Percentiles rank a stretch among this genome's conserved stretches.
Evolutionary conservation across 2,888 invertebrate genomes (phyloP).

Genomic region (Anthrax anthrax): DNA sequence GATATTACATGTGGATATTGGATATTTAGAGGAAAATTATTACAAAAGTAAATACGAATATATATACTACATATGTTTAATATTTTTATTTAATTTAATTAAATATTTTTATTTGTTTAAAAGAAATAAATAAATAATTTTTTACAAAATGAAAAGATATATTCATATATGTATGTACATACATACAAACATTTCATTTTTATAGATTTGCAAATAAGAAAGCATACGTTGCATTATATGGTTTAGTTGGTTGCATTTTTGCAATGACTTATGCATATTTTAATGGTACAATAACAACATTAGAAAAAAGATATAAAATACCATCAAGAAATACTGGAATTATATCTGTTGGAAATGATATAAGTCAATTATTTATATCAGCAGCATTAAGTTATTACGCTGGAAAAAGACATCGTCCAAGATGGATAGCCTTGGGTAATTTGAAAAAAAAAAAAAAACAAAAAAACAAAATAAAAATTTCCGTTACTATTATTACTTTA

Average conservation of each 20-base stretch:
- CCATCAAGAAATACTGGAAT: constrained; percentile 56
- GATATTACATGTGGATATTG: constrained; percentile 52
- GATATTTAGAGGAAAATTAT: constrained; percentile 40
- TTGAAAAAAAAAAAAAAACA: background rate
- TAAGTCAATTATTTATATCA: constrained; percentile 53
- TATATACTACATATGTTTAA: too few species aligned
- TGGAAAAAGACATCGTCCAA: constrained; percentile 53
- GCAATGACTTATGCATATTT: constrained; percentile 56
- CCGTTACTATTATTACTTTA: too few species aligned
- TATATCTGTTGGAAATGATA: constrained; percentile 59
- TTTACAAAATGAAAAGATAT: background rate
- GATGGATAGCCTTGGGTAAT: constrained; percentile 50
- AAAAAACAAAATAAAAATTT: background rate
- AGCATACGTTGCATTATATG: constrained; percentile 43
- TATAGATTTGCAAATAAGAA: constrained; percentile 35
- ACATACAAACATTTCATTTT: too few species aligned
- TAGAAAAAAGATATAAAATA: constrained; percentile 59
- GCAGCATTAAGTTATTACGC: constrained; percentile 54
- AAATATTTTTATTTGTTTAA: background rate
- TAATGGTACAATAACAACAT: constrained; percentile 57
- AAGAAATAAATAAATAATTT: background rate
- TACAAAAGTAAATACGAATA: constrained; percentile 41
- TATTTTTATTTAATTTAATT: too few species aligned
- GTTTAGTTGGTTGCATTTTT: constrained; percentile 51
- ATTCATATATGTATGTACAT: too few species aligned